Evolutionary conservation across 2,797 vertebrate species (phyloP), one percentile per base, ranked within the genome.

Genomic region (Rhynchotus rufescens): DNA sequence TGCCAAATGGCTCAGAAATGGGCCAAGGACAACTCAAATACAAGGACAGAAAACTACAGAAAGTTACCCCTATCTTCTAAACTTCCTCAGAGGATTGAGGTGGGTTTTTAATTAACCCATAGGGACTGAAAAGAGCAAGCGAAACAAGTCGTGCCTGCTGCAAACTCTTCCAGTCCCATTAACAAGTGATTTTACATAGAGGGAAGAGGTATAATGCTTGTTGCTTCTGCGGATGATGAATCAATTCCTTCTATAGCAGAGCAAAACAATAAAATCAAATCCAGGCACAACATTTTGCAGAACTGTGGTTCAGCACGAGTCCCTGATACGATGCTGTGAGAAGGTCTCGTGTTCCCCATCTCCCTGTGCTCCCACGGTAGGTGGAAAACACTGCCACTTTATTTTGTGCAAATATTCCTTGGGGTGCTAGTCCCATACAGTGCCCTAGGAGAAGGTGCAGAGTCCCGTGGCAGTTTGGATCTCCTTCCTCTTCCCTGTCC

Each of bases 351-450:
- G 10, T 22, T 42, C 32, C 10, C 34, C 28, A 4, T 3, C 26
- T 34, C 47, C 15, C 34, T 67, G 15, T 9, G 0, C 21, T 66
- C 30, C 9, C 45, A 12, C 1, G 1, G 10, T 3, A 9, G 2
- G 0, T 3, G 15, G 34, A 6, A 73, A 81, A 68, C n/a, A 16
- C 17, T 32, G n/a, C 28, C 4, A 16, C 65, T 88, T 72, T 10
- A 6, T 65, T 68, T 42, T 75, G 13, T 20, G 25, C 10, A 8
- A 1, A 8, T 68, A 88, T 86, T 54, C 38, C 38, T 2, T 2
- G 2, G 13, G 8, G 15, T 32, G 40, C 51, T 40, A n/a, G 23
- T 21, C 42, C 34, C 69, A 25, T 3, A 12, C 5, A 45, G 3
- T 2, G 11, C 34, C 42, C n/a, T 28, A 64, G 77, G n/a, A 56